Conservation (phyloP, 2,113 vertebrate genomes). For the Anseranas semipalmata region DNA sequence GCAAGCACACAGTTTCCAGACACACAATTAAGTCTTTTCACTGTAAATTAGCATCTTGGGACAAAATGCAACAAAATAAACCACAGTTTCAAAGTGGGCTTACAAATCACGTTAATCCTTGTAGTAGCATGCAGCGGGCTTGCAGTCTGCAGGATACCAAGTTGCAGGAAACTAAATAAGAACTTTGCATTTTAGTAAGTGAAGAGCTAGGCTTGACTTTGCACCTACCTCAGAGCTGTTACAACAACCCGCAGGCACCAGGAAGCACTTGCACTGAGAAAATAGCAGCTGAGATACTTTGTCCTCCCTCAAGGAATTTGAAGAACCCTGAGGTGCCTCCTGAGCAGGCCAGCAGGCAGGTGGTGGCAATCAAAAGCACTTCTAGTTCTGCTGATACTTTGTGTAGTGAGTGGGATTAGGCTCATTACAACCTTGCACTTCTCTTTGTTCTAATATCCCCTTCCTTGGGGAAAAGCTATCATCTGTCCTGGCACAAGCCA, state of each 20-base stretch:
- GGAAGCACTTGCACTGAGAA: accelerated
- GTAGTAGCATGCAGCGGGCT: background rate
- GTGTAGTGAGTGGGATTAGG: background rate
- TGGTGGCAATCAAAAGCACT: background rate
- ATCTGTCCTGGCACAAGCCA: background rate
- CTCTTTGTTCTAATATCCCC: background rate
- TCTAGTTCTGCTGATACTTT: background rate
- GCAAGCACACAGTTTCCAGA: background rate
- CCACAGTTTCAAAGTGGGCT: background rate
- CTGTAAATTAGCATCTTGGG: background rate
- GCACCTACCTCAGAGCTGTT: background rate
- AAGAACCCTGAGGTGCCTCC: background rate
- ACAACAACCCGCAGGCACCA: background rate
- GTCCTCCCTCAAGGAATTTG: background rate
- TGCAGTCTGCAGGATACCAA: background rate
- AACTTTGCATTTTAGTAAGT: background rate
- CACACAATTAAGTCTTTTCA: background rate
- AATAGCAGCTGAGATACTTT: accelerated
- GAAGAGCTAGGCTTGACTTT: background rate
- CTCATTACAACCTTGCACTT: background rate
- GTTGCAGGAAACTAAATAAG: background rate
- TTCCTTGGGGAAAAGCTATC: background rate
- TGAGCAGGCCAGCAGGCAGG: background rate
- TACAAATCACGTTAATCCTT: background rate
- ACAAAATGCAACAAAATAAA: background rate